Evolutionary conservation across 2,797 vertebrate species (phyloP), one percentile per base, ranked within the genome.

Genomic region (Myoxocephalus aenaeus): DNA sequence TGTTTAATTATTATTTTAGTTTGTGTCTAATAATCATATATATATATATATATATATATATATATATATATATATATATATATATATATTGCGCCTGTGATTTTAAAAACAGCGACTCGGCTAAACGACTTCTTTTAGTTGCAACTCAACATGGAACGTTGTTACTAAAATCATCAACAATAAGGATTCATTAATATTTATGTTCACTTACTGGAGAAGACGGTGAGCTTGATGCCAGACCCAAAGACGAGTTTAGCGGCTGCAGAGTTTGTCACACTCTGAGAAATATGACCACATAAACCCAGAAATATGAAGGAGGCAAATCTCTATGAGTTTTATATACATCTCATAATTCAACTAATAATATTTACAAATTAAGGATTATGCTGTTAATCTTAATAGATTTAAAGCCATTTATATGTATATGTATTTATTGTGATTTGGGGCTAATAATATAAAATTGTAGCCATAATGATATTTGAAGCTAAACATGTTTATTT

Each of bases 131-230:
- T 27, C 25, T 27, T 27, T 27, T 27, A 27, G 25, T 27, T 27
- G 25, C 25, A 27, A 27, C 25, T 27, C 25, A 27, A 27, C 25
- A 27, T 27, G 25, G 25, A 2, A 40, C 2, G 7, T 40, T 53
- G 1, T 54, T 12, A 29, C 5, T 53, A 3, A 53, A 22, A 51
- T n/a, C n/a, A 59, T 9, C 11, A n/a, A 25, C 14, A 56, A 29
- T 2, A 8, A 10, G 3, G 2, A 40, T 40, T 40, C 3, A 17
- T 10, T 44, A 1, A 0, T 0, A 11, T 70, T 8, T 46, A 1
- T 17, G 36, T 54, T 0, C 9, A 81, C 80, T 82, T 13, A 78
- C 61, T 61, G 70, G 70, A 65, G 25, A 59, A 0, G 51, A 90
- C 65, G 7, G 25, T 27, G 1, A 27, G 25, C 25, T 27, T 27